Evolutionary conservation across 2,113 vertebrate species (phyloP), one percentile per base, ranked within the genome.

Genomic region (Phrynosoma platyrhinos): DNA sequence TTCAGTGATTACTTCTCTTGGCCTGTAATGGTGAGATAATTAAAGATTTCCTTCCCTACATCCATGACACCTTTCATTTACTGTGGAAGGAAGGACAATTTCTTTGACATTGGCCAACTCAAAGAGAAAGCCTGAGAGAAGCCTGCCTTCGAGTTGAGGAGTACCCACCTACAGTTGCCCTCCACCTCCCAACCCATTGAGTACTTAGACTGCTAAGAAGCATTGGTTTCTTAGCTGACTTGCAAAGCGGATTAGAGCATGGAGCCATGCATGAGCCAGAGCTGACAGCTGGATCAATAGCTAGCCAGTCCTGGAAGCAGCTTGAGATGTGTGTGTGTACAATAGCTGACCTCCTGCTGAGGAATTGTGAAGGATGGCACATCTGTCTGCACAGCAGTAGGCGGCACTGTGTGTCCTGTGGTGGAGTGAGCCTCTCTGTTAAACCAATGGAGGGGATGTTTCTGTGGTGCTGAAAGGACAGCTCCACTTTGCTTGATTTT

Each of bases 191-290:
- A 8, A 6, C 0, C 0, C 58, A 47, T 68, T 53, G 53, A 71
- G 21, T 88, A 20, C 75, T 71, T 68, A 68, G 71, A 27, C 0
- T 1, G 1, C 87, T 89, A 55, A 30, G 55, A 78, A 62, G 30
- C 0, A 0, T 0, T 87, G 87, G 55, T 84, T 88, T 86, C 81
- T 89, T 18, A 72, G 78, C 82, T 1, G 0, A 1, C 0, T 89
- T 86, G 86, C 89, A 91, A 79, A 91, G 79, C 6, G 13, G 47
- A 90, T 91, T 79, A 92, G 64, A 9, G 25, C 75, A 88, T 0
- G 0, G 18, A 1, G 0, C 5, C 9, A 77, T 47, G 36, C 47
- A 27, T 53, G 82, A 92, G n/a, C 66, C 78, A 0, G 0, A 42
- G 76, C 76, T 55, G 92, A 87, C 85, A 83, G 52, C 83, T 1